A percentile compares a stretch with the other conserved stretches of the same genome.
Evolutionary conservation across 2,888 invertebrate species (phyloP).

Genomic region (Synergus laeviventris): DNA sequence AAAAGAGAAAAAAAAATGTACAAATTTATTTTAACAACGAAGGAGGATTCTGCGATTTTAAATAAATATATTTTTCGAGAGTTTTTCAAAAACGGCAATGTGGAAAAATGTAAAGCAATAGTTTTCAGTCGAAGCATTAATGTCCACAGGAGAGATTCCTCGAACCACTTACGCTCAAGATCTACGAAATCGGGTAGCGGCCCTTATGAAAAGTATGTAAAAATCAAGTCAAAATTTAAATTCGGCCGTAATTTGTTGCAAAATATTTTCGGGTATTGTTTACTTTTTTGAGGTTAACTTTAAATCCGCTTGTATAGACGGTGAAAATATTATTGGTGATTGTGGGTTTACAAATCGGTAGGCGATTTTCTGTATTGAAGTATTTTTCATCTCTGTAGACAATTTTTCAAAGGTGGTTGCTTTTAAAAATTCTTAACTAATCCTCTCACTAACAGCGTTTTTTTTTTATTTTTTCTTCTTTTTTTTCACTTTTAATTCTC

Average conservation of each 20-base stretch:
- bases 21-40: conserved; percentile 9
- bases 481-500: not conserved
- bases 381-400: not conserved
- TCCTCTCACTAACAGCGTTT: not conserved
- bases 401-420: not conserved
- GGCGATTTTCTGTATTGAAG: conserved; percentile 12
- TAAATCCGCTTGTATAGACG: not conserved
- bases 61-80: not conserved
- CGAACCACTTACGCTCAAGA: conserved; percentile 77
- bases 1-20: too few species aligned
- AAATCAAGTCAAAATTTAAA: conserved; percentile 47
- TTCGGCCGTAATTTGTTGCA: not conserved
- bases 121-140: conserved; percentile 56
- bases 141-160: conserved; percentile 74
- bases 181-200: conserved; percentile 76
- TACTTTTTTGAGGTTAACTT: conserved; percentile 27
- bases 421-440: not conserved
- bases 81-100: not conserved
- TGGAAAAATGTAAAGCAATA: conserved; percentile 47
- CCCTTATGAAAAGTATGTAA: conserved; percentile 77
- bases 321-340: conserved; percentile 21
- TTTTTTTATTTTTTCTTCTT: not conserved
- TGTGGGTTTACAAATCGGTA: conserved; percentile 14
- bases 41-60: conserved; percentile 1
- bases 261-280: conserved; percentile 1